A percentile compares a stretch with the other conserved stretches of the same genome.
Evolutionary conservation across 1,140 invertebrate species (phyloP).

Genomic region (Apis cerana): DNA sequence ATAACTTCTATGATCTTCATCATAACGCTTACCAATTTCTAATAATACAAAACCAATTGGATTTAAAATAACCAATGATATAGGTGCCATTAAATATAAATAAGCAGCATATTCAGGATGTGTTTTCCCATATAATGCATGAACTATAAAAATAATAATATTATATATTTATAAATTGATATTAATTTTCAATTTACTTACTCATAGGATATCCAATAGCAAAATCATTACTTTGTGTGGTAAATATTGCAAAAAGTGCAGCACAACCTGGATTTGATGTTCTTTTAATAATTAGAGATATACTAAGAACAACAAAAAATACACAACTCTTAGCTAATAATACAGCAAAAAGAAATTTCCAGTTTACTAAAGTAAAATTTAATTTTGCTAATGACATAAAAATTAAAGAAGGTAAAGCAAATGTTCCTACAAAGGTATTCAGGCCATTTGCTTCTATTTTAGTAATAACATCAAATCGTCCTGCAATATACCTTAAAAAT

Average conservation of each 20-base stretch:
- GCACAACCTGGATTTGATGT: conserved; percentile 91
- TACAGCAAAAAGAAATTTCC: conserved; percentile 93
- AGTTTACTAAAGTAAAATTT: conserved; percentile 92
- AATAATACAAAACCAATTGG: conserved; percentile 95
- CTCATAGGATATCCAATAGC: conserved; percentile 97
- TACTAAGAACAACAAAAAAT: conserved; percentile 90
- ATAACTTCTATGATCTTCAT: conserved; percentile 61
- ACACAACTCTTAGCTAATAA: conserved; percentile 92
- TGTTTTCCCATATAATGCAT: conserved; percentile 87
- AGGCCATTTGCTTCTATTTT: conserved; percentile 94
- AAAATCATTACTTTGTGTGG: conserved; percentile 99
- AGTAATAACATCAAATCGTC: conserved; percentile 91
- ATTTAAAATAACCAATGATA: conserved; percentile 95
- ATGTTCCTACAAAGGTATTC: conserved; percentile 95
- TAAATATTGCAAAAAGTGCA: conserved; percentile 96
- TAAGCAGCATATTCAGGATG: conserved; percentile 96
- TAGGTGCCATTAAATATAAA: conserved; percentile 96
- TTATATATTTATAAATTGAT: conserved; percentile 9
- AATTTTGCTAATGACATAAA: conserved; percentile 94
- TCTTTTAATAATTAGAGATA: conserved; percentile 90
- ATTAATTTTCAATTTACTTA: conserved; percentile 80
- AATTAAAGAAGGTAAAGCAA: conserved; percentile 95
- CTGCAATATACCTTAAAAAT: conserved; percentile 91
- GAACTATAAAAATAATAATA: conserved; percentile 82
- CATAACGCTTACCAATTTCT: conserved; percentile 88